A percentile compares a stretch with the other conserved stretches of the same genome.
These are phyloP conservation scores for Drosophila limbata DNA, from an alignment of 2,888 invertebrate species.

Conservation along the genomic window DNA sequence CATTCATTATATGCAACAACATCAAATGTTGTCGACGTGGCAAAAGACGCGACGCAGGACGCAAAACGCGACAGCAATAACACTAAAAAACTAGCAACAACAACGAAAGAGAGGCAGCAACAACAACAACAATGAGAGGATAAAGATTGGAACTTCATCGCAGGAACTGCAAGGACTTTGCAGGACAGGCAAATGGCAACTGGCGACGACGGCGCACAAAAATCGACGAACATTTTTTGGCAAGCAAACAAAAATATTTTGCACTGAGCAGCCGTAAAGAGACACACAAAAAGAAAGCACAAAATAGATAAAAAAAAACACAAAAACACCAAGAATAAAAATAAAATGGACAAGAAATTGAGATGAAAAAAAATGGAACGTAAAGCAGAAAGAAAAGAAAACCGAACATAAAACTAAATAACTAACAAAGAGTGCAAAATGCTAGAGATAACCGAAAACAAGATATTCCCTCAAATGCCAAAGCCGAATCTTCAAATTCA, in stretches of 20 bases:
- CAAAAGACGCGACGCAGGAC: conserved; percentile 72
- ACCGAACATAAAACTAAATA: conserved; percentile 65
- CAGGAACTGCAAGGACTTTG: conserved; percentile 49
- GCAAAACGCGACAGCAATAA: conserved; percentile 74
- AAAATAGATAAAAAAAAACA: conserved; percentile 13
- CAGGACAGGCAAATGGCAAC: conserved; percentile 37
- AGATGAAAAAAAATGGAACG: conserved; percentile 19
- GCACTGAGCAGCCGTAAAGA: conserved; percentile 69
- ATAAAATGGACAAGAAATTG: conserved; percentile 17
- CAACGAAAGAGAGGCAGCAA: conserved; percentile 29
- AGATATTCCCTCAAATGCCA: conserved; percentile 1
- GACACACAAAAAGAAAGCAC: conserved; percentile 32
- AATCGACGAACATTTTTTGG: conserved; percentile 69
- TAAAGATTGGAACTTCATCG: conserved; percentile 20
- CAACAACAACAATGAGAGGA: not conserved
- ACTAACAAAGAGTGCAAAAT: conserved; percentile 60
- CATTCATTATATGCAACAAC: conserved; percentile 79
- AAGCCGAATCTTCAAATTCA: conserved; percentile 19
- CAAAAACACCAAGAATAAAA: not conserved
- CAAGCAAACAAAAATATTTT: conserved; percentile 75
- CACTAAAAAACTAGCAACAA: conserved; percentile 72
- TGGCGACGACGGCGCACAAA: conserved; percentile 61
- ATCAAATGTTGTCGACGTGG: conserved; percentile 79
- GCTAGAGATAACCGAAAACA: conserved; percentile 50
- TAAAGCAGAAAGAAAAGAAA: conserved; percentile 27